Conservation (phyloP, 2,113 vertebrate species). For the Neodontobutis hainanensis region DNA sequence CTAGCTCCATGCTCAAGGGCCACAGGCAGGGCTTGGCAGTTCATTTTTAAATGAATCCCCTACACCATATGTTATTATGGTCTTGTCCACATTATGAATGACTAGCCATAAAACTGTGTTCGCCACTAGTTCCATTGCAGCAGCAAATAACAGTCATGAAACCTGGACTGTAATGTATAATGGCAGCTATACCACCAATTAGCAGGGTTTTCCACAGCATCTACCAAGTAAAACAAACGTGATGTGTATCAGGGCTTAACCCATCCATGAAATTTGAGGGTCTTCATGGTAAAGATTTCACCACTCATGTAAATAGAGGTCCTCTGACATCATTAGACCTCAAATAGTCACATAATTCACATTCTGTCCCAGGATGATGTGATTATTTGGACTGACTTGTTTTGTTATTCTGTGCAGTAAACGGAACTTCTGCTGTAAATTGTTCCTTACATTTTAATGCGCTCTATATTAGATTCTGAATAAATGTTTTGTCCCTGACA, state of each 20-base stretch:
- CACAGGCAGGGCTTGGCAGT: constrained; percentile 47
- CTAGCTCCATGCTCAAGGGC: constrained; percentile 55
- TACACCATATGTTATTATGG: constrained; percentile 61
- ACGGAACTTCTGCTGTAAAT: not conserved
- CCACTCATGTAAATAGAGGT: constrained; percentile 2
- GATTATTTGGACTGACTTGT: not conserved
- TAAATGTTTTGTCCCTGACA: constrained; percentile 49
- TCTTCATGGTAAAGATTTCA: not conserved
- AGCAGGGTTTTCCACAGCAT: constrained; percentile 35
- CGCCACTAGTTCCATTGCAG: constrained; percentile 30
- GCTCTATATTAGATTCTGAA: not conserved
- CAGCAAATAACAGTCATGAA: constrained; percentile 34
- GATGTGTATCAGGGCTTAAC: constrained; percentile 13
- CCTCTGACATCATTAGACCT: not conserved
- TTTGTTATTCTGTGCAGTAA: not conserved
- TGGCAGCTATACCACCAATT: constrained; percentile 29
- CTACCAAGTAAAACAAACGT: constrained; percentile 43
- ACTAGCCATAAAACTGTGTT: constrained; percentile 55
- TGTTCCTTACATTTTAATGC: not conserved
- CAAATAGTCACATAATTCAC: not conserved
- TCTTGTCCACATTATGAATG: constrained; percentile 60
- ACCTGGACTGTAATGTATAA: constrained; percentile 36
- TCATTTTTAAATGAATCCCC: constrained; percentile 49
- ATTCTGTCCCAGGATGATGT: not conserved
- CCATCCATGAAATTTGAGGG: not conserved